A percentile compares a stretch with the other conserved stretches of the same genome.
Conservation (phyloP, 2,797 vertebrate species). For the Benthosema pterotum region DNA sequence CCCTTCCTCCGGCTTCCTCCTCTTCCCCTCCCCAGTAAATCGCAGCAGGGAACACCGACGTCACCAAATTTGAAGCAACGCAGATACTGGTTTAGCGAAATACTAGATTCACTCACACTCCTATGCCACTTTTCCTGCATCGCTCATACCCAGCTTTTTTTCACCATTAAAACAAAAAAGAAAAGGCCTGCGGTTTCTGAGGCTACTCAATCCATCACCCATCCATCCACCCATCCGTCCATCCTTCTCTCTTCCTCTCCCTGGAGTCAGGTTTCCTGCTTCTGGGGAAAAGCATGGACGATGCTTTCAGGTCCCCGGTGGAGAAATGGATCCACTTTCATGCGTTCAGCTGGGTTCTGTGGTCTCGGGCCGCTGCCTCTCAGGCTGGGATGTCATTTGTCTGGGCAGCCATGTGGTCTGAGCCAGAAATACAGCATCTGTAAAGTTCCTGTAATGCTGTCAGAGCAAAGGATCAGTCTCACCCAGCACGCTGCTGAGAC, state of each 20-base stretch:
- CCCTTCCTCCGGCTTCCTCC: too few relatives aligned
- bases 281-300: slow-evolving; percentile 17
- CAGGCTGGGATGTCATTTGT: slow-evolving; percentile 24
- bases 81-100: too few relatives aligned
- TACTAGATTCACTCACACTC: too few relatives aligned
- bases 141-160: too few relatives aligned
- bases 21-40: too few relatives aligned
- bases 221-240: background rate
- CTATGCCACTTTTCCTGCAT: too few relatives aligned
- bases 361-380: slow-evolving; percentile 1
- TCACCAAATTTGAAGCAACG: too few relatives aligned
- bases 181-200: too few relatives aligned
- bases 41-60: too few relatives aligned
- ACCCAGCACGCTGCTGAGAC: slow-evolving; percentile 8
- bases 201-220: background rate
- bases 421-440: slow-evolving; percentile 17
- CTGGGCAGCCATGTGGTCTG: slow-evolving; percentile 20
- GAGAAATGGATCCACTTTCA: slow-evolving; percentile 21
- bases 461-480: slow-evolving; percentile 17
- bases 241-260: background rate
- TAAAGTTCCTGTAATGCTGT: slow-evolving; percentile 23
- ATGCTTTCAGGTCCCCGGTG: slow-evolving; percentile 18
- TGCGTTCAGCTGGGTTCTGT: slow-evolving; percentile 12
- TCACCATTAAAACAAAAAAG: too few relatives aligned
- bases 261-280: slow-evolving; percentile 10